These are phyloP conservation scores for Parnassius orleans DNA, from an alignment of 2,888 invertebrate genomes.

Conservation along the genomic window DNA sequence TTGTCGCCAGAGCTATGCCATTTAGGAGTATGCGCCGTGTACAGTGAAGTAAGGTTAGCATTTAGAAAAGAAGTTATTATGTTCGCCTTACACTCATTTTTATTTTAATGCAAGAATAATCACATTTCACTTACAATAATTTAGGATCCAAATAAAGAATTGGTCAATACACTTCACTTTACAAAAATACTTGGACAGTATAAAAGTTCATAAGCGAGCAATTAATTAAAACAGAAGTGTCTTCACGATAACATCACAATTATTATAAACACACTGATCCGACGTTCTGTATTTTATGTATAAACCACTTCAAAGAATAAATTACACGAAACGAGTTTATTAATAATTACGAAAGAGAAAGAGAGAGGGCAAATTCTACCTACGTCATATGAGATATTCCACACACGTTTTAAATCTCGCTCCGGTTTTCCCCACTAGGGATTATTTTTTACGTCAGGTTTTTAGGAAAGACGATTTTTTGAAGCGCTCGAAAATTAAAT, in stretches of 20 bases:
- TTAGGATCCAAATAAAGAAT: not conserved
- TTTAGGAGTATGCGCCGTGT: too few species aligned
- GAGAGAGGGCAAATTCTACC: not conserved
- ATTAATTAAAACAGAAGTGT: slow-evolving; percentile 2
- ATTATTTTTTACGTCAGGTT: not conserved
- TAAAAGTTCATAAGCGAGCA: not conserved
- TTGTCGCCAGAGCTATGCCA: too few species aligned
- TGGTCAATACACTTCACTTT: not conserved
- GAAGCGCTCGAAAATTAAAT: too few species aligned
- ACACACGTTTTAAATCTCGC: not conserved
- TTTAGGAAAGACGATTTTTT: too few species aligned
- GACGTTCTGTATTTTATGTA: slow-evolving; percentile 3
- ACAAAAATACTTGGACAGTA: not conserved
- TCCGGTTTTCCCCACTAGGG: not conserved
- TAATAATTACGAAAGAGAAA: not conserved
- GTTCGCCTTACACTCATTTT: too few species aligned
- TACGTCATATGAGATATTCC: not conserved
- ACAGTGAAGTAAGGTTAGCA: too few species aligned
- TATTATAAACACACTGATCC: slow-evolving; percentile 1
- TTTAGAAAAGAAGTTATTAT: too few species aligned
- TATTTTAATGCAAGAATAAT: too few species aligned
- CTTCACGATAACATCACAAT: slow-evolving; percentile 1
- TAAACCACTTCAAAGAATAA: not conserved
- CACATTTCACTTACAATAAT: not conserved
- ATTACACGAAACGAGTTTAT: not conserved